Evolutionary conservation across 2,888 invertebrate genomes (phyloP).

Genomic region (Drosophila mayaguana): DNA sequence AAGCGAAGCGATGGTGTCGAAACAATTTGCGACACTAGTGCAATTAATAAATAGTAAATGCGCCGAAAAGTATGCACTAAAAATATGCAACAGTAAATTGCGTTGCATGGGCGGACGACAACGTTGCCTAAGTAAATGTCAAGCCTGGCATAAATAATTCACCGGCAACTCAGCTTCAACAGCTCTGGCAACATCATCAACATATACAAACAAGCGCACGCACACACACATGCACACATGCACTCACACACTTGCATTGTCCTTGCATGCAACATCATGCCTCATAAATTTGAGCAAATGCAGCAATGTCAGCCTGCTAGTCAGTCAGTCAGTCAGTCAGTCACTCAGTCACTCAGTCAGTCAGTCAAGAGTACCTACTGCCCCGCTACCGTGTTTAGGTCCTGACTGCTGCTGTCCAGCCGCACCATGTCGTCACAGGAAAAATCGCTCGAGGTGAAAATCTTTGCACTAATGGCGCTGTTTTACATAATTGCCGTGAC

Average conservation of each 20-base stretch:
- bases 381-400: not conserved
- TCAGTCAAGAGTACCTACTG: slow-evolving; percentile 15
- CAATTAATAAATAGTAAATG: slow-evolving; percentile 74
- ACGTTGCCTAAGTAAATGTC: slow-evolving; percentile 73
- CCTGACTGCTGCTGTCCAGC: slow-evolving; percentile 21
- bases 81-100: slow-evolving; percentile 54
- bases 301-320: slow-evolving; percentile 48
- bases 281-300: slow-evolving; percentile 79
- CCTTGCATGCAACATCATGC: slow-evolving; percentile 70
- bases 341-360: slow-evolving; percentile 29
- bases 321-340: slow-evolving; percentile 49
- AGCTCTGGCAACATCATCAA: slow-evolving; percentile 74
- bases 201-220: slow-evolving; percentile 57
- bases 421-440: slow-evolving; percentile 39
- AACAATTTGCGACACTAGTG: slow-evolving; percentile 46
- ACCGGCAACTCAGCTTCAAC: slow-evolving; percentile 56
- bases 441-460: slow-evolving; percentile 78
- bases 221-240: slow-evolving; percentile 18
- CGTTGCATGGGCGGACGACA: slow-evolving; percentile 47
- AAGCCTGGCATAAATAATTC: slow-evolving; percentile 78
- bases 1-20: slow-evolving; percentile 15
- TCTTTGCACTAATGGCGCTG: slow-evolving; percentile 80
- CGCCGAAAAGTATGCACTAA: slow-evolving; percentile 59
- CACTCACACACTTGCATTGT: slow-evolving; percentile 64
- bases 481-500: slow-evolving; percentile 81